These are phyloP conservation scores for Xyliphius kryptos DNA, from an alignment of 2,113 vertebrate genomes.

Conservation along the genomic window DNA sequence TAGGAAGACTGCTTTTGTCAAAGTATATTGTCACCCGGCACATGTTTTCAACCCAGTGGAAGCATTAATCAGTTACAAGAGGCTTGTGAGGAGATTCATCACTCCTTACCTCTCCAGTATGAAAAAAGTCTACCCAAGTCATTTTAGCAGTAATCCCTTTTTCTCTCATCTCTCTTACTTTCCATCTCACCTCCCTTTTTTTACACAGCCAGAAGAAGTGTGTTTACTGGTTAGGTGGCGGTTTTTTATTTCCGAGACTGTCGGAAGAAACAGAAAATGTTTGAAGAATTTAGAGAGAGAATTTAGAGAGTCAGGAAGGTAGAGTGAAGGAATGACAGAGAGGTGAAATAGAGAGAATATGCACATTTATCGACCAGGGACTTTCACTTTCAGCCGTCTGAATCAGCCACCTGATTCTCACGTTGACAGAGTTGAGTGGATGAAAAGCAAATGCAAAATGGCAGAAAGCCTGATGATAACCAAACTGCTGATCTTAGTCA, in stretches of 20 bases:
- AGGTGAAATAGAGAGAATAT: conserved; percentile 35
- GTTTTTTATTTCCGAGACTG: conserved; percentile 21
- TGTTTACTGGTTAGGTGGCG: conserved; percentile 28
- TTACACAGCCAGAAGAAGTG: conserved; percentile 54
- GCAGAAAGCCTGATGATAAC: conserved; percentile 43
- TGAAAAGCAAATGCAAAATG: conserved; percentile 52
- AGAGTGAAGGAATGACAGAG: conserved; percentile 41
- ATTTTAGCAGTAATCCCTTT: conserved; percentile 53
- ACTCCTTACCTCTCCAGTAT: conserved; percentile 53
- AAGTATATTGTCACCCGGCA: conserved; percentile 52
- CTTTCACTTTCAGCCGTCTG: conserved; percentile 35
- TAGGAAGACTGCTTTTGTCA: conserved; percentile 56
- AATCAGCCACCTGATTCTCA: conserved; percentile 34
- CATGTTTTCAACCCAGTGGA: conserved; percentile 55
- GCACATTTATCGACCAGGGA: conserved; percentile 26
- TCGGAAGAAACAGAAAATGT: conserved; percentile 16
- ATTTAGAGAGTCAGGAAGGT: conserved; percentile 22
- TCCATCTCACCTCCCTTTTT: conserved; percentile 54
- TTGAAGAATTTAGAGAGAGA: conserved; percentile 13
- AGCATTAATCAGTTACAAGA: conserved; percentile 67
- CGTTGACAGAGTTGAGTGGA: conserved; percentile 47
- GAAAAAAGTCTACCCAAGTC: conserved; percentile 62
- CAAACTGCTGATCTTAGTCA: conserved; percentile 48
- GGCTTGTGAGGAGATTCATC: conserved; percentile 60
- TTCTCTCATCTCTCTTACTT: conserved; percentile 15